These are phyloP conservation scores for Malurus leucopterus DNA, from an alignment of 2,797 vertebrate genomes.

Conservation along the genomic window DNA sequence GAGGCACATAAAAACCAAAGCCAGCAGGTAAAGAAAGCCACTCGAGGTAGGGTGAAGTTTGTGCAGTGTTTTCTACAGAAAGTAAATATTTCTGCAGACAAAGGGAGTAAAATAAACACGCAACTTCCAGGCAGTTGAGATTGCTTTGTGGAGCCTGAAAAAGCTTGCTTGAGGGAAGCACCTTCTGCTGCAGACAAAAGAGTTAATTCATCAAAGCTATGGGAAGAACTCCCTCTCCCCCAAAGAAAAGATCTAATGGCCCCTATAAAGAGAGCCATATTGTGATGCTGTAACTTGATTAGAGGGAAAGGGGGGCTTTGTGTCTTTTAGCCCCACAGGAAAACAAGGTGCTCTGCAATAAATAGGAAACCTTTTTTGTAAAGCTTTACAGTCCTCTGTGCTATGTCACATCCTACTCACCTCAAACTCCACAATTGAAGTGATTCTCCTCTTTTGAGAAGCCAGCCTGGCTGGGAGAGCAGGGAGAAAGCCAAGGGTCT, in stretches of 20 bases:
- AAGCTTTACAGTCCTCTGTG: constrained; percentile 26
- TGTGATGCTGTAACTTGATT: constrained; percentile 47
- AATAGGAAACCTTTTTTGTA: constrained; percentile 15
- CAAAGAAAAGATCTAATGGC: constrained; percentile 49
- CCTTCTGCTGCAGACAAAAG: constrained; percentile 49
- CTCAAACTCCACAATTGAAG: not conserved
- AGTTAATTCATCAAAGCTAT: constrained; percentile 29
- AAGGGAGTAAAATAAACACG: not conserved
- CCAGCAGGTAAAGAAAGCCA: not conserved
- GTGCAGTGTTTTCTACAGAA: not conserved
- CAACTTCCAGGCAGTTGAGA: not conserved
- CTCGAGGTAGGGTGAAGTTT: accelerated
- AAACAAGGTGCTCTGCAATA: constrained; percentile 50
- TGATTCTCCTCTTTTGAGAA: not conserved
- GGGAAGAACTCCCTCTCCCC: not conserved
- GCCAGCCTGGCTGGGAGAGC: not conserved
- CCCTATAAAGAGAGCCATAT: constrained; percentile 45
- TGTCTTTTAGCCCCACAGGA: constrained; percentile 10
- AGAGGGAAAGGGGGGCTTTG: constrained; percentile 34
- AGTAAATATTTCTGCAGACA: not conserved
- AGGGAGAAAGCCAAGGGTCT: not conserved
- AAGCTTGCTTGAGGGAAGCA: constrained; percentile 18
- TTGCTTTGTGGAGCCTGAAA: not conserved
- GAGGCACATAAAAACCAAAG: not conserved
- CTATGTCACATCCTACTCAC: not conserved